Base-by-base conservation (phyloP, 2,888 invertebrate species). In the Agriopis aurantiaria region DNA sequence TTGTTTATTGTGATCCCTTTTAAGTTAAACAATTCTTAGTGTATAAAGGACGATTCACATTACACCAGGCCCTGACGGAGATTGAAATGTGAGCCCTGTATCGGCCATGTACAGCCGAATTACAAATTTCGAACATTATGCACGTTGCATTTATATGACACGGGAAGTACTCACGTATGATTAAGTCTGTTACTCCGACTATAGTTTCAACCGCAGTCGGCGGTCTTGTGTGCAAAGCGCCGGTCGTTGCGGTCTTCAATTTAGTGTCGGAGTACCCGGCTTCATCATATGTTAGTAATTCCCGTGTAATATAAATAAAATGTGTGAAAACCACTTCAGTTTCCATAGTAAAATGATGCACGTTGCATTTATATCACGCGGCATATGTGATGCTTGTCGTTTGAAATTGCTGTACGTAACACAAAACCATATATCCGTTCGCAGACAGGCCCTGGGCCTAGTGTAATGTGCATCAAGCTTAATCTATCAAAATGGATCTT, bases 1-100 rank as follows among this genome's bases (percentile, higher is more conserved):
- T 75, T 68, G 63, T 71, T 71, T 66, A 74, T 52, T 33, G 45
- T 65, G 62, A 71, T 74, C 53, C 63, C 65, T 69, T 67, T 40
- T 33, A 12, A n/a, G 55, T 33, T n/a, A 40, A 40, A 55, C 6
- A 55, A n/a, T 33, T 1, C 52, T 52, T 52, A 23, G 52, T 10
- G 33, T 6, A 17, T 52, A 52, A 52, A 23, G 14, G 10, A 33
- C 33, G 1, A 33, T 52, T 33, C 52, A 52, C 23, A 52, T 11
- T 33, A 33, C 52, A 52, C 14, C 9, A 11, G 11, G 11, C 52
- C 10, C 8, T 4, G 52, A 5, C 23, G n/a, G n/a, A 10, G 0
- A 46, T 4, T 10, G 0, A 10, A 46, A 46, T 46, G 11, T 46
- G 45, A 46, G 45, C 8, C 41, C 41, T 41, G 41, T 41, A 41